Conservation (phyloP, 2,888 invertebrate genomes). For the Orchesellides sinensis region DNA sequence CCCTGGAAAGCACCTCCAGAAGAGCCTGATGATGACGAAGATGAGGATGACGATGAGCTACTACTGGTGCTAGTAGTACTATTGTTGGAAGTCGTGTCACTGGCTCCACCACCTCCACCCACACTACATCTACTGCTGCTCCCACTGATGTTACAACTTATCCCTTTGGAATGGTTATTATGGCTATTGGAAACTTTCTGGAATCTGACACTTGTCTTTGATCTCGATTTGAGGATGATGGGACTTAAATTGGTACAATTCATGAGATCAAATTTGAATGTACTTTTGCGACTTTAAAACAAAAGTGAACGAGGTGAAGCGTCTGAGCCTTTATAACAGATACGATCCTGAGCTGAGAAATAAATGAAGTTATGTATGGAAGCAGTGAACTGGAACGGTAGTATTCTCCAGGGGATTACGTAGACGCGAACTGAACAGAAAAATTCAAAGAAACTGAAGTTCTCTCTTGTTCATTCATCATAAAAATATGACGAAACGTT, state of each 20-base stretch:
- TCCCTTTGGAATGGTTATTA: conserved; percentile 10
- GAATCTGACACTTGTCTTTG: conserved; percentile 51
- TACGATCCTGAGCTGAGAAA: too few species aligned
- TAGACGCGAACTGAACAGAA: too few species aligned
- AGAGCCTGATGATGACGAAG: conserved; percentile 7
- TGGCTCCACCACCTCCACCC: conserved; percentile 16
- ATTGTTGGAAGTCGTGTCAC: conserved; percentile 51
- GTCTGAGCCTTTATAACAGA: too few species aligned
- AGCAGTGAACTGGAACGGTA: too few species aligned
- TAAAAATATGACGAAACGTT: too few species aligned
- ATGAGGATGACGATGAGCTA: conserved; percentile 32
- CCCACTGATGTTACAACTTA: conserved; percentile 42
- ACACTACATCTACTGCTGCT: conserved; percentile 58
- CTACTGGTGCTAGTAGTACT: conserved; percentile 25
- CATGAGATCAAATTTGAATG: conserved; percentile 54
- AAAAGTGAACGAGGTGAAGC: too few species aligned
- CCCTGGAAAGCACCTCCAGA: conserved; percentile 49
- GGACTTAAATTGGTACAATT: conserved; percentile 62
- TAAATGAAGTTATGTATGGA: too few species aligned
- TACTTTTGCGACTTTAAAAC: too few species aligned
- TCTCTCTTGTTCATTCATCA: too few species aligned
- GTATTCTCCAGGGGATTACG: too few species aligned
- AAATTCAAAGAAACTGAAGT: too few species aligned
- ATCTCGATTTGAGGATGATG: conserved; percentile 63
- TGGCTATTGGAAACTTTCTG: conserved; percentile 36